Percentiles rank a stretch among this genome's conserved stretches.
These are phyloP conservation scores for Artemia sp. DNA, from an alignment of 2,888 invertebrate genomes.

Conservation along the genomic window DNA sequence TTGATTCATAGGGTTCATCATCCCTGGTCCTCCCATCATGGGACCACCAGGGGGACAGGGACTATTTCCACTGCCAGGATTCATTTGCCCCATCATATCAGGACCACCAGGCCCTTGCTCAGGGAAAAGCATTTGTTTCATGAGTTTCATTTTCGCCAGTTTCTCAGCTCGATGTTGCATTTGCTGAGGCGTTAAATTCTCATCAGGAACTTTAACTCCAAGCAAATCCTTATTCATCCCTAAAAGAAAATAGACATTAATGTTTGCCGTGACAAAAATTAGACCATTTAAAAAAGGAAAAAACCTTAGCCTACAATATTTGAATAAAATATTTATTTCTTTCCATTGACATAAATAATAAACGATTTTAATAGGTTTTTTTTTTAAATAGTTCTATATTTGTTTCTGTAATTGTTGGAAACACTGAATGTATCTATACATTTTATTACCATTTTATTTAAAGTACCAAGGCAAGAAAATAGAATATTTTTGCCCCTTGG, in stretches of 20 bases:
- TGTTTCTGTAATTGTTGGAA: too few species aligned
- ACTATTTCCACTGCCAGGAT: constrained; percentile 23
- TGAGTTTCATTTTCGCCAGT: constrained; percentile 71
- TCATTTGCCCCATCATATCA: constrained; percentile 26
- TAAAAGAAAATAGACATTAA: background rate
- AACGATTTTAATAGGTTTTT: too few species aligned
- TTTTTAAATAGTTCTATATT: too few species aligned
- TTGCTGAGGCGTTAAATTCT: constrained; percentile 89
- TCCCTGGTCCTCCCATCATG: constrained; percentile 22
- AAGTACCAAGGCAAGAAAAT: too few species aligned
- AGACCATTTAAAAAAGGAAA: too few species aligned
- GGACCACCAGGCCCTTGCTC: constrained; percentile 40
- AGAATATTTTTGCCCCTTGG: too few species aligned
- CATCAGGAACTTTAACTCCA: constrained; percentile 81
- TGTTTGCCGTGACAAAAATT: too few species aligned
- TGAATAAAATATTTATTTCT: too few species aligned
- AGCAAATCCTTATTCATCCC: constrained; percentile 24
- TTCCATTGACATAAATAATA: too few species aligned
- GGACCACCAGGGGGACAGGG: constrained; percentile 24
- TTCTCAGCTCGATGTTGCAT: constrained; percentile 83
- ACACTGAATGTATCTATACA: too few species aligned
- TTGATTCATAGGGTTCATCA: constrained; percentile 19
- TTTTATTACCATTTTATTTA: too few species aligned
- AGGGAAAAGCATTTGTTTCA: constrained; percentile 80
- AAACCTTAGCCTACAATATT: too few species aligned